These are phyloP conservation scores for Drosophila sechellia DNA, from an alignment of 1,140 invertebrate species.

Conservation along the genomic window DNA sequence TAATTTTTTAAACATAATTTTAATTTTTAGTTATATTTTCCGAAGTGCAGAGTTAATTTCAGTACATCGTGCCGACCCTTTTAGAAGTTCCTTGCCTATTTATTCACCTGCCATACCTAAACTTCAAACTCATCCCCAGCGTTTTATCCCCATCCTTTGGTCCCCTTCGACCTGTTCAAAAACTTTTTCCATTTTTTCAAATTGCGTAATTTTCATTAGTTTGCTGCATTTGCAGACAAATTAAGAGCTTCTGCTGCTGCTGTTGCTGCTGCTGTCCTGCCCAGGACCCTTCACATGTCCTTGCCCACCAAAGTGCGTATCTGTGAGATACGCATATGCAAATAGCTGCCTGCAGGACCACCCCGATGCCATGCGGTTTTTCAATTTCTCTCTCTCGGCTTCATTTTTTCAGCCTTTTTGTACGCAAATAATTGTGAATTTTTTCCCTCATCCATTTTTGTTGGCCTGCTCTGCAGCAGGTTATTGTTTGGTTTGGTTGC, in stretches of 20 bases:
- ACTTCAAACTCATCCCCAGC: constrained; percentile 6
- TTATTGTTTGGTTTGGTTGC: constrained; percentile 75
- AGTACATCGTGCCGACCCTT: not conserved
- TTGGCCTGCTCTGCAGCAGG: constrained; percentile 52
- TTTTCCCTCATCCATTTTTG: constrained; percentile 52
- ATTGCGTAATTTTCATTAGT: constrained; percentile 82
- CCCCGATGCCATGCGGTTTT: constrained; percentile 53
- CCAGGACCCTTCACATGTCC: constrained; percentile 7
- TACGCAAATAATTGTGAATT: constrained; percentile 81
- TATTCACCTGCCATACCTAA: not conserved
- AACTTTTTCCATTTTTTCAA: constrained; percentile 70
- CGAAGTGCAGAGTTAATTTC: no score
- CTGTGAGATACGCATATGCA: constrained; percentile 65
- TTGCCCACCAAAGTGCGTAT: constrained; percentile 65
- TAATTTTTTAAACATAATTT: not conserved
- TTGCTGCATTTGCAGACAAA: constrained; percentile 77
- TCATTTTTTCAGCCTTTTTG: constrained; percentile 60
- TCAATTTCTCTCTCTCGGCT: constrained; percentile 61
- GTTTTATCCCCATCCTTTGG: not conserved
- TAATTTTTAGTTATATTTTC: not conserved
- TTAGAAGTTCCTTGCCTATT: not conserved
- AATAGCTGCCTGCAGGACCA: constrained; percentile 48
- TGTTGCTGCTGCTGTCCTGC: constrained; percentile 27
- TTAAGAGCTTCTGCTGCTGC: constrained; percentile 62
- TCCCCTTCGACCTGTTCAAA: constrained; percentile 18